Base-by-base conservation (phyloP, 2,113 vertebrate genomes). In the Tursiops truncatus region DNA sequence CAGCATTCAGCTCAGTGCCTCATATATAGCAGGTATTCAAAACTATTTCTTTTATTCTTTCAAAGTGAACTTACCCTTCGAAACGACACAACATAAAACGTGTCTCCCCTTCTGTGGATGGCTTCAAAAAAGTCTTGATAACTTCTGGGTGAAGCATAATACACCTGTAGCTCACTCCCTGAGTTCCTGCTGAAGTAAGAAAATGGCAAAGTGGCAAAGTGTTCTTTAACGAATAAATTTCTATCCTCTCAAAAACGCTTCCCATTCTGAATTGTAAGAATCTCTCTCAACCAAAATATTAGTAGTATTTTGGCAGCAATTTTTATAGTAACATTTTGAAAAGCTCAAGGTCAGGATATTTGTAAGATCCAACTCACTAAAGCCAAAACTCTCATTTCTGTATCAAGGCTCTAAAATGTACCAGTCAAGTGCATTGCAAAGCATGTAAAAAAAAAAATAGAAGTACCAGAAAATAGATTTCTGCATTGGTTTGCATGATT, bases 51-150 rank as follows among this genome's bases (percentile, higher is more conserved):
- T 74, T 63, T 63, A 17, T 53, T 84, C 93, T 90, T 96, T 93
- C 38, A 77, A 91, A 92, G 47, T 8, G 62, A 81, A 98, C 99
- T 99, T 97, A 99, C 99, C 98, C 99, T 99, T 91, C 99, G 99
- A 98, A 99, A 99, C 17, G 99, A 99, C 92, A 99, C 99, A 6
- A 99, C 99, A 4, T 99, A 99, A 98, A 99, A 99, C 0, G 99
- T 99, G 98, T 99, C 99, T 8, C 99, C 99, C 62, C 99, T 99
- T 47, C 99, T 99, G 96, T 97, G 99, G 97, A 99, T 98, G 92
- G 99, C 99, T 95, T 99, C 99, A 33, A 99, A 99, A 94, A 99
- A 99, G 93, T 99, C 99, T 36, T 99, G 99, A 96, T 99, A 99
- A 96, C 99, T 99, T 96, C 99, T 98, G 17, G 99, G 99, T 85